Conservation (phyloP, 1,140 invertebrate species). For the Plodia interpunctella region DNA sequence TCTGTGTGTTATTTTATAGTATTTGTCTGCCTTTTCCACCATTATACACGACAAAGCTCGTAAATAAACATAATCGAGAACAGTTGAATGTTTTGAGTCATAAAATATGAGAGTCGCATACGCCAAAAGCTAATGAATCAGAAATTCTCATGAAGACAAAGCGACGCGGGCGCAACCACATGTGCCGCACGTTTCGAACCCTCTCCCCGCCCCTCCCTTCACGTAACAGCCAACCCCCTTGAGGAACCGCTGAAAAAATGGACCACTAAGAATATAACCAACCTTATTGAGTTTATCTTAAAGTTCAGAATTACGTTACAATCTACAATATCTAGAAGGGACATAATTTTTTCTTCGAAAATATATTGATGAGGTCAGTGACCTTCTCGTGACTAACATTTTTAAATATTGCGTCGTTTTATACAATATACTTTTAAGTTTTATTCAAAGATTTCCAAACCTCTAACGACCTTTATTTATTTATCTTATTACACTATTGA, state of each 20-base stretch:
- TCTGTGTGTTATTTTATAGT: no score
- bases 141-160: slow-evolving; percentile 63
- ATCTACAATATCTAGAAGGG: slow-evolving; percentile 31
- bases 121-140: slow-evolving; percentile 60
- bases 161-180: slow-evolving; percentile 42
- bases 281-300: slow-evolving; percentile 31
- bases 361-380: slow-evolving; percentile 40
- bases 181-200: slow-evolving; percentile 57
- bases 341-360: slow-evolving; percentile 37
- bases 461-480: no score
- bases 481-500: no score
- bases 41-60: no score
- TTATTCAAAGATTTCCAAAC: no score
- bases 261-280: slow-evolving; percentile 38
- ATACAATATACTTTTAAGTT: no score
- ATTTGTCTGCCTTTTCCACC: no score
- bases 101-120: slow-evolving; percentile 17
- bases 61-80: background rate
- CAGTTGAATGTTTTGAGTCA: background rate
- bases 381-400: slow-evolving; percentile 26
- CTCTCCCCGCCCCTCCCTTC: slow-evolving; percentile 30
- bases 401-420: background rate
- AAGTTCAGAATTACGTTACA: slow-evolving; percentile 27
- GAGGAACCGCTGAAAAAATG: slow-evolving; percentile 63
- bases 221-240: slow-evolving; percentile 49